phyloP scores from a whole-genome alignment of 2,797 vertebrate species.

The Ptychobarbus kaznakovi region DNA sequence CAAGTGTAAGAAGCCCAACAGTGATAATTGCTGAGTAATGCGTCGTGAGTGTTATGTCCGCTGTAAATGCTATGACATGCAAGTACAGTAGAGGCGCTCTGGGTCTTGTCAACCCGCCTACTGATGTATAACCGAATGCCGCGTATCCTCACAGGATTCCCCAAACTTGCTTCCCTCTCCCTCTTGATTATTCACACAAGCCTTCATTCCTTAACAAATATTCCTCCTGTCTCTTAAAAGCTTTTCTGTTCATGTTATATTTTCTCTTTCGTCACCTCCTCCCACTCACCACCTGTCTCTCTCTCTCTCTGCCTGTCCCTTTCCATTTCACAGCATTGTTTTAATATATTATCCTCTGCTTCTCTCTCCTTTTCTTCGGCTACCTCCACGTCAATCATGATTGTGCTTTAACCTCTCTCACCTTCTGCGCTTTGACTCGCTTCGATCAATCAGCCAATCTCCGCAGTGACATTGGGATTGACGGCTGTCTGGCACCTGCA shows the following conservation, averaged over 20 bases:
- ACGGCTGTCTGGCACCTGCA: slow-evolving; percentile 72
- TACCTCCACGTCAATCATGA: slow-evolving; percentile 73
- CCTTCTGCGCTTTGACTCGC: slow-evolving; percentile 66
- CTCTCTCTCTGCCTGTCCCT: slow-evolving; percentile 54
- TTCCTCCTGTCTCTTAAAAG: slow-evolving; percentile 48
- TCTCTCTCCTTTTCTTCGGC: slow-evolving; percentile 32
- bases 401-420: slow-evolving; percentile 71
- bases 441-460: slow-evolving; percentile 78
- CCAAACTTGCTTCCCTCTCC: slow-evolving; percentile 50
- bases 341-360: slow-evolving; percentile 55
- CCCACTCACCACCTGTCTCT: slow-evolving; percentile 64
- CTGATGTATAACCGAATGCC: slow-evolving; percentile 72
- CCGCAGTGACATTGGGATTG: slow-evolving; percentile 70
- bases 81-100: slow-evolving; percentile 55
- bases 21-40: slow-evolving; percentile 14
- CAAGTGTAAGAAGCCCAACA: slow-evolving; percentile 3
- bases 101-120: slow-evolving; percentile 74
- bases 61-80: slow-evolving; percentile 64
- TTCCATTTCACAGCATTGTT: slow-evolving; percentile 54
- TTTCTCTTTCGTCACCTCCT: slow-evolving; percentile 53
- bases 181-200: slow-evolving; percentile 24
- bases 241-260: slow-evolving; percentile 47
- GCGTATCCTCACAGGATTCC: slow-evolving; percentile 60
- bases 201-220: slow-evolving; percentile 42
- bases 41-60: slow-evolving; percentile 24